A percentile compares a stretch with the other conserved stretches of the same genome.
These are phyloP conservation scores for Melipona quadrifasciata DNA, from an alignment of 1,140 invertebrate genomes.

Conservation along the genomic window DNA sequence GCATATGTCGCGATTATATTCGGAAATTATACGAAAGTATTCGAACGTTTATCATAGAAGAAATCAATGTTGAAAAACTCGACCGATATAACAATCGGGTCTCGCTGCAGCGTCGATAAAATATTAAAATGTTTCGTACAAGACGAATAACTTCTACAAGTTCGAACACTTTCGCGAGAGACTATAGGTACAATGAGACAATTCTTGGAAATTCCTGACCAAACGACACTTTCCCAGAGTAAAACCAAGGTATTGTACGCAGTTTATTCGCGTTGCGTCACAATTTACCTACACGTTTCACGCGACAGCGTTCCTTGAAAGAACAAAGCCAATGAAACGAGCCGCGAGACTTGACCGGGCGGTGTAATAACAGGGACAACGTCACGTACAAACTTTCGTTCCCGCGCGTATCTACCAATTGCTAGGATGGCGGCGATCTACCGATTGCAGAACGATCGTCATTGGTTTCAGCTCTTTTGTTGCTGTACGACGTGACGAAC, in stretches of 20 bases:
- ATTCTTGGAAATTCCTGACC: too few species aligned
- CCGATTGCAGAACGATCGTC: constrained; percentile 35
- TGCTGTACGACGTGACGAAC: constrained; percentile 96
- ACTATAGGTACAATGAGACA: not conserved
- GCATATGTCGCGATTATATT: too few species aligned
- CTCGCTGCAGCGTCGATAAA: too few species aligned
- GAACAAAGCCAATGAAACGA: not conserved
- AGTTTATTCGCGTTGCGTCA: not conserved
- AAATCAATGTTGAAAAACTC: too few species aligned
- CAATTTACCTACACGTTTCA: not conserved
- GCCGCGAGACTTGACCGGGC: not conserved
- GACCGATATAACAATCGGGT: too few species aligned
- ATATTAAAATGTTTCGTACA: too few species aligned
- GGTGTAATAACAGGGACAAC: not conserved
- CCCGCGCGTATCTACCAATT: not conserved
- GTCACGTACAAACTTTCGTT: constrained; percentile 1
- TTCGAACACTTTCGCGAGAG: not conserved
- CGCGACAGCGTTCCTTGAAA: too few species aligned
- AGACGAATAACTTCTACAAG: too few species aligned
- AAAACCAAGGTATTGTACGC: too few species aligned
- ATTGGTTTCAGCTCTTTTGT: constrained; percentile 87
- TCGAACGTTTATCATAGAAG: too few species aligned
- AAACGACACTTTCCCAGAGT: too few species aligned
- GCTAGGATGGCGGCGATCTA: not conserved
- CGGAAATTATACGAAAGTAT: too few species aligned